These are phyloP conservation scores for Oreochromis mossambicus DNA, from an alignment of 2,797 vertebrate genomes.

Conservation along the genomic window DNA sequence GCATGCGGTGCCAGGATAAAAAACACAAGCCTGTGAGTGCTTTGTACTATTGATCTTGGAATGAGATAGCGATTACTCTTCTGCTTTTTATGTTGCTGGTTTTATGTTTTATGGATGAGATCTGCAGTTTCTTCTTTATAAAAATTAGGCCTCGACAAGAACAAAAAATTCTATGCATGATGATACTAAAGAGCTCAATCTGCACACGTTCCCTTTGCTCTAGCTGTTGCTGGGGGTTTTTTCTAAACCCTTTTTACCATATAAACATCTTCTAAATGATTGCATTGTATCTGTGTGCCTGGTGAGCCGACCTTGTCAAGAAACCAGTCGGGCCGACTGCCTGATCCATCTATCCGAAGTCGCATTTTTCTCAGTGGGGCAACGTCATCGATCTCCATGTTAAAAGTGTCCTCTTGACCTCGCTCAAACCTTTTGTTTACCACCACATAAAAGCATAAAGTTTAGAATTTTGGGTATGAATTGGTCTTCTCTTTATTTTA, in stretches of 20 bases:
- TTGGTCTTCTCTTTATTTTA: neutral
- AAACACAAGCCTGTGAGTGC: constrained; percentile 20
- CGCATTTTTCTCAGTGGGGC: constrained; percentile 93
- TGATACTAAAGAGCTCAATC: neutral
- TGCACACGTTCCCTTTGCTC: neutral
- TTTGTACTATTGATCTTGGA: constrained; percentile 36
- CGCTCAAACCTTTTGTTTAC: constrained; percentile 86
- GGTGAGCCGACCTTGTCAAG: constrained; percentile 82
- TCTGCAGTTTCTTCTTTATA: neutral
- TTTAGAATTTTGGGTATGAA: neutral
- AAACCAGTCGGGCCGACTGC: constrained; percentile 93
- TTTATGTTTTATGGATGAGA: constrained; percentile 16
- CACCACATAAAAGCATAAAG: neutral
- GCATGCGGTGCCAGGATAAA: constrained; percentile 8
- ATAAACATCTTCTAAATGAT: neutral
- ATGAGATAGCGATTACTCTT: neutral
- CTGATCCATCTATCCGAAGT: constrained; percentile 84
- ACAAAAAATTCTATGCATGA: neutral
- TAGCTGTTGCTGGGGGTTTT: neutral
- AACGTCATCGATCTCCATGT: constrained; percentile 91
- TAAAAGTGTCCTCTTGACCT: constrained; percentile 90
- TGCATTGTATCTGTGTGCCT: neutral
- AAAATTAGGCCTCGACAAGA: neutral
- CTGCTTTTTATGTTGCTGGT: neutral
- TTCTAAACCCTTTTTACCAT: neutral